Conservation (phyloP, 2,797 vertebrate genomes). For the Coilia nasus region DNA sequence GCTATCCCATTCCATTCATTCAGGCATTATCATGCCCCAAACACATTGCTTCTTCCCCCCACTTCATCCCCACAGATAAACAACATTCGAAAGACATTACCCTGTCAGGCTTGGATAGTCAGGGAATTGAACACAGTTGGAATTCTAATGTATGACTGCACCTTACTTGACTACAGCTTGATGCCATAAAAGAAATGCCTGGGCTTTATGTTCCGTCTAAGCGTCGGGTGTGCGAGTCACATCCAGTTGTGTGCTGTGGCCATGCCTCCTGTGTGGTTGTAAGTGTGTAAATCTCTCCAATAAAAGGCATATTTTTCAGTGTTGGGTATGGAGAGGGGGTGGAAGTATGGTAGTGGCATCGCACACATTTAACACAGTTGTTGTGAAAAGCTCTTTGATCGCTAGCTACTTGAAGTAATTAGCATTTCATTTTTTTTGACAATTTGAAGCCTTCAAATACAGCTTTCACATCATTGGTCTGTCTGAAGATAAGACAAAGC, state of each 20-base stretch:
- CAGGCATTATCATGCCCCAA: not conserved
- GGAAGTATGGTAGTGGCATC: not conserved
- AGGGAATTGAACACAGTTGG: constrained; percentile 18
- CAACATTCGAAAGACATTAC: constrained; percentile 22
- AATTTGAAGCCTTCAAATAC: not conserved
- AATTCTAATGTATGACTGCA: constrained; percentile 15
- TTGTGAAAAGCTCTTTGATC: constrained; percentile 11
- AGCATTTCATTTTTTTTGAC: not conserved
- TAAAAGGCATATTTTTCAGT: not conserved
- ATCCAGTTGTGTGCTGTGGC: not conserved
- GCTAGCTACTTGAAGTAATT: not conserved
- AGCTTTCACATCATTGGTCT: not conserved
- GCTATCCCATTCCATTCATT: constrained; percentile 14
- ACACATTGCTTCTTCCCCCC: not conserved
- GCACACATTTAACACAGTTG: not conserved
- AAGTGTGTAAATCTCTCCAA: not conserved
- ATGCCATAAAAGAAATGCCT: not conserved
- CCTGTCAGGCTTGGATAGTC: not conserved
- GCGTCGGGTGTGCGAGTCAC: not conserved
- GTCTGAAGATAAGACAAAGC: not conserved
- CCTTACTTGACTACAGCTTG: not conserved
- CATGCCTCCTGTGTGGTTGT: not conserved
- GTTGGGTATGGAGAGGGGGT: not conserved
- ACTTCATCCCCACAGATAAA: constrained; percentile 18
- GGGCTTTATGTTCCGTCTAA: not conserved